Percentiles rank a stretch among this genome's conserved stretches.
Conservation (phyloP, 2,888 invertebrate species). For the Drosophila demipolita region DNA sequence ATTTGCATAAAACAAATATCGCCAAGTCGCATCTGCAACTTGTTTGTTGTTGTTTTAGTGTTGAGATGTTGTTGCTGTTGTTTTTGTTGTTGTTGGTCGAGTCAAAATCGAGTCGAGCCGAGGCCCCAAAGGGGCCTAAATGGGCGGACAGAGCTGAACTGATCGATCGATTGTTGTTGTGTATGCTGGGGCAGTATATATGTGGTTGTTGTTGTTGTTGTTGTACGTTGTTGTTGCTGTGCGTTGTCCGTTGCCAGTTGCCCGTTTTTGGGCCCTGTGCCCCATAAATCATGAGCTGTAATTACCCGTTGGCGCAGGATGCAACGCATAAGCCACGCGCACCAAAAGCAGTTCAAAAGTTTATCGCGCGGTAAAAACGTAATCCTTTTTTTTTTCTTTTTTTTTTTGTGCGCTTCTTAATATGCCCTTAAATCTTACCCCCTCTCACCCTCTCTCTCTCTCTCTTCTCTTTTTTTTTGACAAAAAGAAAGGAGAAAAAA, state of each 20-base stretch:
- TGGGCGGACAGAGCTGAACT: conserved; percentile 81
- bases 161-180: conserved; percentile 81
- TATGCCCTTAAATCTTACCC: neutral
- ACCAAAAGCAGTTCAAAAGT: conserved; percentile 71
- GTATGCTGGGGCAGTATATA: conserved; percentile 1
- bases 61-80: conserved; percentile 16
- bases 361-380: conserved; percentile 51
- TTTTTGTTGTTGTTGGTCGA: conserved; percentile 16
- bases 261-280: conserved; percentile 42
- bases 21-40: conserved; percentile 57
- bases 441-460: neutral
- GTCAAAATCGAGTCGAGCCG: conserved; percentile 8
- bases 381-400: conserved; percentile 42
- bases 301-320: conserved; percentile 84
- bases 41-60: conserved; percentile 23
- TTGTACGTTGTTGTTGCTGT: conserved; percentile 3
- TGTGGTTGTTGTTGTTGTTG: conserved; percentile 23
- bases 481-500: conserved; percentile 21
- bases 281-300: conserved; percentile 84
- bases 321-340: conserved; percentile 78
- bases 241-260: conserved; percentile 21
- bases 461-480: neutral
- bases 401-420: neutral
- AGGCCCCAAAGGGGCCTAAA: conserved; percentile 79
- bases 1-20: conserved; percentile 76